phyloP scores from a whole-genome alignment of 2,888 invertebrate genomes.

The Plutella xylostella region DNA sequence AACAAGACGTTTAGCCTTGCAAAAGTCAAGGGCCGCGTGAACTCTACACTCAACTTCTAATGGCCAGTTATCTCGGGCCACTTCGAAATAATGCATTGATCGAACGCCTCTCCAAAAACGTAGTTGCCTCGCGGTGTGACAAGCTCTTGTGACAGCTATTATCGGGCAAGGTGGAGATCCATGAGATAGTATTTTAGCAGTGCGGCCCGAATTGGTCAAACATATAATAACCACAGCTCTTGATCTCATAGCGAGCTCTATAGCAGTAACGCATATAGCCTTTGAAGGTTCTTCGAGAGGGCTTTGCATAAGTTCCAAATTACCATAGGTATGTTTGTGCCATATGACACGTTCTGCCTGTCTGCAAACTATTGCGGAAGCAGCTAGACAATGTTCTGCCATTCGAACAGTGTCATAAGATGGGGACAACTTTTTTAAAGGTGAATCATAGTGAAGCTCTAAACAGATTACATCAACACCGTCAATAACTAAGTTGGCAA shows the following conservation, averaged over 20 bases:
- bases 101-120: conserved; percentile 64
- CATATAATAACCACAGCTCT: conserved; percentile 74
- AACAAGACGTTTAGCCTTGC: conserved; percentile 51
- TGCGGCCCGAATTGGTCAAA: conserved; percentile 78
- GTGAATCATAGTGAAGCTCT: conserved; percentile 69
- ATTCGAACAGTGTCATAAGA: conserved; percentile 43
- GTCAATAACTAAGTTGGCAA: conserved; percentile 92
- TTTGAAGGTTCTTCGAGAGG: conserved; percentile 64
- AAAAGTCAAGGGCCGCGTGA: conserved; percentile 50
- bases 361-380: conserved; percentile 80
- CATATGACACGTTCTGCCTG: conserved; percentile 90
- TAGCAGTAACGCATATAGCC: conserved; percentile 63
- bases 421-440: conserved; percentile 40
- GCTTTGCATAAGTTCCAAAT: conserved; percentile 71
- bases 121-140: conserved; percentile 74
- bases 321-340: conserved; percentile 82
- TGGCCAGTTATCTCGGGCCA: conserved; percentile 36
- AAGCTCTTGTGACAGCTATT: conserved; percentile 77
- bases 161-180: conserved; percentile 81
- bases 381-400: conserved; percentile 76
- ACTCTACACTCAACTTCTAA: conserved; percentile 47
- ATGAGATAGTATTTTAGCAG: conserved; percentile 77
- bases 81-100: conserved; percentile 63
- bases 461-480: conserved; percentile 90
- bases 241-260: conserved; percentile 48